Evolutionary conservation across 2,888 invertebrate species (phyloP), one percentile per base, ranked within the genome.

Genomic region (Melipona bicolor): DNA sequence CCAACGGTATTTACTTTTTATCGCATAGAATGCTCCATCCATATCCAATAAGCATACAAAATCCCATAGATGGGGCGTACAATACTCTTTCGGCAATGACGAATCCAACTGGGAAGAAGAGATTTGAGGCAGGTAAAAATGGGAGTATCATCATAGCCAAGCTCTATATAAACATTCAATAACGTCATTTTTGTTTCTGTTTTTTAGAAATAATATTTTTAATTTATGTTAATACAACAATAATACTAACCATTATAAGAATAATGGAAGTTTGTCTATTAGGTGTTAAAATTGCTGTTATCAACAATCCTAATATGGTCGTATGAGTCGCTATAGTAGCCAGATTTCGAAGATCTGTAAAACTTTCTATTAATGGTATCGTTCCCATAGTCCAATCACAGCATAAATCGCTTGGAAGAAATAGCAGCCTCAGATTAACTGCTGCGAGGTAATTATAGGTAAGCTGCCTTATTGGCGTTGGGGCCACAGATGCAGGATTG

Each of bases 341-440:
- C 69, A 98, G 88, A 95, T 99, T 99, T 64, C 99, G 96, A 0
- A 96, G 95, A 95, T 99, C 99, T 9, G 96, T 92, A 93, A 98
- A 96, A 59, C 97, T 96, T 89, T 97, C 96, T 69, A 99, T 95
- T 77, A 99, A 95, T 0, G 98, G 98, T 79, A 99, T 97, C 13
- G 98, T 98, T 75, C 98, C 99, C 99, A 99, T 99, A 68, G 99
- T 99, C 99, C 99, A 99, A 95, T 99, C 99, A 95, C 99, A 99
- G 95, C 99, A 99, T 78, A 99, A 96, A 90, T 97, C 96, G 89
- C 97, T 97, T 3, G 99, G 99, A 92, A 98, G 97, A 76, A 99
- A 96, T 87, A 99, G 95, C 88, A 99, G 95, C 98, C 98, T 98
- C 77, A 97, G 96, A 95, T 99, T 99, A 87, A 99, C 96, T 74